These are phyloP conservation scores for Trachelus stipa DNA, from an alignment of 2,888 invertebrate species.

Conservation along the genomic window DNA sequence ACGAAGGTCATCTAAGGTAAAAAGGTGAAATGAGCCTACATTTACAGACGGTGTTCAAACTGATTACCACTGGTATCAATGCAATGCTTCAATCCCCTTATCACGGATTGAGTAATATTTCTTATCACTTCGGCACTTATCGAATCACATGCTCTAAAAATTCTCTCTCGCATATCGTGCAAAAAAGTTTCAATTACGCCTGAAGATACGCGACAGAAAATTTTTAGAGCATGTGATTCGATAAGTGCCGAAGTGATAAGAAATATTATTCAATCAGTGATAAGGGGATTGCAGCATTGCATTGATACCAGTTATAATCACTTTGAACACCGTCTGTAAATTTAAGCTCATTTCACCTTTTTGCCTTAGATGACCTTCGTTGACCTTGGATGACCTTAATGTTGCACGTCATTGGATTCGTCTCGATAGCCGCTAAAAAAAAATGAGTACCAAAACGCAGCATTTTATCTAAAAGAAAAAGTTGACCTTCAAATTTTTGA, in stretches of 20 bases:
- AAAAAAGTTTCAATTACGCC: too few relatives aligned
- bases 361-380: conserved; percentile 8
- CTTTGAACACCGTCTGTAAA: conserved; percentile 5
- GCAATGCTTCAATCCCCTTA: conserved; percentile 24
- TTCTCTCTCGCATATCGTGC: not conserved
- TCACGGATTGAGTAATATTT: conserved; percentile 19
- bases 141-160: conserved; percentile 21
- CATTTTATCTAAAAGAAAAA: conserved; percentile 24
- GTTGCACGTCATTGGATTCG: conserved; percentile 17
- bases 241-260: conserved; percentile 19
- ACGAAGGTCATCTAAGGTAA: not conserved
- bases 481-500: conserved; percentile 26
- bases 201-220: too few relatives aligned
- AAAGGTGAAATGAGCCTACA: conserved; percentile 10
- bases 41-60: conserved; percentile 7
- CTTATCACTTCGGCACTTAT: conserved; percentile 19
- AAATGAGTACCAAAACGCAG: conserved; percentile 23
- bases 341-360: conserved; percentile 8
- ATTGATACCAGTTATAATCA: conserved; percentile 22
- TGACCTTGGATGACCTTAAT: conserved; percentile 6
- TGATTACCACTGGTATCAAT: conserved; percentile 21
- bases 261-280: conserved; percentile 18
- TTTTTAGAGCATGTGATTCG: conserved; percentile 6
- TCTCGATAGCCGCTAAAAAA: conserved; percentile 21
- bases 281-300: conserved; percentile 23